These are phyloP conservation scores for Empidonax alnorum DNA, from an alignment of 2,113 vertebrate species.

Conservation along the genomic window DNA sequence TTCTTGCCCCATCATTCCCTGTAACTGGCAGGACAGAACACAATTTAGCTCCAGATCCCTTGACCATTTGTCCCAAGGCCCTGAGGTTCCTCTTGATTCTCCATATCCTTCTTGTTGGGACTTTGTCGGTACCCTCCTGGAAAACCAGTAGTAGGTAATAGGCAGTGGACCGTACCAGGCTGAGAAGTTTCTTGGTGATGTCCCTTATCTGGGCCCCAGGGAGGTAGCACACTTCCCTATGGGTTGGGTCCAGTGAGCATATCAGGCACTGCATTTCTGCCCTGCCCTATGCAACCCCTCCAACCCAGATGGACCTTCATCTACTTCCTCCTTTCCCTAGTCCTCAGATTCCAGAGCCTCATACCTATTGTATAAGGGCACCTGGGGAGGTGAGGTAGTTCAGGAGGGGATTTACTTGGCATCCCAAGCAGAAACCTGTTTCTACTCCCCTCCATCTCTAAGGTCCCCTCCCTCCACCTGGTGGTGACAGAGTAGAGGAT, in stretches of 20 bases:
- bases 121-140: not conserved
- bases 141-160: not conserved
- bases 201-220: not conserved
- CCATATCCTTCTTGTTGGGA: not conserved
- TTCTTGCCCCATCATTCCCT: too few species aligned
- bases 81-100: too few species aligned
- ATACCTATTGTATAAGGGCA: not conserved
- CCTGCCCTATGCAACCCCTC: not conserved
- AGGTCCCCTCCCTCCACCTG: not conserved
- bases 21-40: too few species aligned
- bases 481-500: not conserved
- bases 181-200: not conserved
- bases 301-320: not conserved
- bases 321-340: not conserved
- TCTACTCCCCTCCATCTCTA: not conserved
- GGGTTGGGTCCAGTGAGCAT: not conserved
- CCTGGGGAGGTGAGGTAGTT: not conserved
- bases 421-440: not conserved
- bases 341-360: not conserved
- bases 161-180: not conserved
- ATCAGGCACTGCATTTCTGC: not conserved
- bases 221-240: not conserved
- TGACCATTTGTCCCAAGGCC: too few species aligned
- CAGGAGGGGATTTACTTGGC: not conserved
- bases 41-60: too few species aligned